Base-by-base conservation (phyloP, 1,140 invertebrate species). In the Diprion similis region DNA sequence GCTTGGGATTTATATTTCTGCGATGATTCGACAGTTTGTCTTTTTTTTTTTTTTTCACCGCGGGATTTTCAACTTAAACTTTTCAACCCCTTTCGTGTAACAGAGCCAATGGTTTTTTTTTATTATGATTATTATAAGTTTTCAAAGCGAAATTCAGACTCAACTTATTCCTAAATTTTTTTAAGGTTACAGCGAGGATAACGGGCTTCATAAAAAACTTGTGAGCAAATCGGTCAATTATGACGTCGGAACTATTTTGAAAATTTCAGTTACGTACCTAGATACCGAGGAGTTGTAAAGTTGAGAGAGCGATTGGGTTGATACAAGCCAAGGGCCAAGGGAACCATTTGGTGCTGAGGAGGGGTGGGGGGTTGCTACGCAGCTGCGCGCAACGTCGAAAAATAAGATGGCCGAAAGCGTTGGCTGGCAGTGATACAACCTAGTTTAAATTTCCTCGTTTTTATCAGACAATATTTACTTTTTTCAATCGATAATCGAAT, bases 391-490 rank as follows among this genome's bases (percentile, higher is more conserved):
- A 76, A 77, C 74, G 70, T 75, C 73, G 68, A 75, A 79, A 59
- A 81, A 82, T 78, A 87, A 86, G 81, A 86, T 86, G 82, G 83
- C 83, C 71, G 83, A 77, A 78, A 77, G 73, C 71, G 71, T 75
- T 68, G 64, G 48, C 68, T 69, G 74, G 71, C 74, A 72, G 80
- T 78, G 73, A 59, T 73, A 47, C 18, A 66, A 37, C 71, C 72
- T 13, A 59, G 51, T 59, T 59, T 6, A 13, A 13, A 59, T 59
- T 59, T 59, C 51, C 51, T 8, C 9, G 24, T 46, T 71, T 46
- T 75, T 48, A n/a, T 51, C 66, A 67, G 3, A 9, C 11, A 59
- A 59, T 2, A 17, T 59, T 59, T 59, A 9, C 11, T 59, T 59
- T 15, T 59, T 59, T 9, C 24, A 37, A 6, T 59, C 9, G 51